Percentiles rank a stretch among this genome's conserved stretches.
Evolutionary conservation across 2,113 vertebrate species (phyloP).

Genomic region (Austrofundulus limnaeus): DNA sequence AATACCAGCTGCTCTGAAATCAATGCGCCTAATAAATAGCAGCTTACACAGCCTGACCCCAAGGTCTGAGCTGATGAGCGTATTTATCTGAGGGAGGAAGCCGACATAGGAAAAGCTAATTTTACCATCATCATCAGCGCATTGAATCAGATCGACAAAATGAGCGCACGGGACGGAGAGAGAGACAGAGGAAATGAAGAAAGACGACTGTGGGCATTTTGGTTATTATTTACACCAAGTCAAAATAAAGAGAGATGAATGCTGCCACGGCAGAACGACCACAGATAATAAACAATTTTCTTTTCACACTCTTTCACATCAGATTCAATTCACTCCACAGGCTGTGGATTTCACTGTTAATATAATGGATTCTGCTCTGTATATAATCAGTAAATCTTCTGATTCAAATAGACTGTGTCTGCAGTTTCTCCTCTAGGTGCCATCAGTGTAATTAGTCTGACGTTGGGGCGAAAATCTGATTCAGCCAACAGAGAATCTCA

Average conservation of each 20-base stretch:
- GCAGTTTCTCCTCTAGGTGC: constrained; percentile 23
- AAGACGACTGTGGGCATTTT: constrained; percentile 51
- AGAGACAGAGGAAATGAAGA: constrained; percentile 65
- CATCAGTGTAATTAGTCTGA: constrained; percentile 43
- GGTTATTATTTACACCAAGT: constrained; percentile 59
- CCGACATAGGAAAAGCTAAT: constrained; percentile 64
- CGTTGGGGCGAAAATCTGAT: constrained; percentile 36
- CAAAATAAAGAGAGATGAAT: constrained; percentile 52
- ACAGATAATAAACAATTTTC: constrained; percentile 47
- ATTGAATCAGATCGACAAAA: constrained; percentile 53
- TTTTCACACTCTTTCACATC: constrained; percentile 50
- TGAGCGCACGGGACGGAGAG: constrained; percentile 31
- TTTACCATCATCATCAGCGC: constrained; percentile 53
- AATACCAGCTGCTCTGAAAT: constrained; percentile 84
- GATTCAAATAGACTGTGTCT: constrained; percentile 37
- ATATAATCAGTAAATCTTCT: constrained; percentile 36
- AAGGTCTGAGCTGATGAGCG: constrained; percentile 71
- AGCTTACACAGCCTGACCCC: constrained; percentile 83
- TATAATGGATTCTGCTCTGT: constrained; percentile 44
- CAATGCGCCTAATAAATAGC: constrained; percentile 88
- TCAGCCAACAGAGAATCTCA: constrained; percentile 29
- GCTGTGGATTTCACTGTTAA: constrained; percentile 32
- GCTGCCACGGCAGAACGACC: constrained; percentile 38
- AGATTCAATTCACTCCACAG: constrained; percentile 12
- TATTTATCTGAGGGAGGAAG: constrained; percentile 79